phyloP scores from a whole-genome alignment of 2,113 vertebrate species.

The Dermatemys mawii region DNA sequence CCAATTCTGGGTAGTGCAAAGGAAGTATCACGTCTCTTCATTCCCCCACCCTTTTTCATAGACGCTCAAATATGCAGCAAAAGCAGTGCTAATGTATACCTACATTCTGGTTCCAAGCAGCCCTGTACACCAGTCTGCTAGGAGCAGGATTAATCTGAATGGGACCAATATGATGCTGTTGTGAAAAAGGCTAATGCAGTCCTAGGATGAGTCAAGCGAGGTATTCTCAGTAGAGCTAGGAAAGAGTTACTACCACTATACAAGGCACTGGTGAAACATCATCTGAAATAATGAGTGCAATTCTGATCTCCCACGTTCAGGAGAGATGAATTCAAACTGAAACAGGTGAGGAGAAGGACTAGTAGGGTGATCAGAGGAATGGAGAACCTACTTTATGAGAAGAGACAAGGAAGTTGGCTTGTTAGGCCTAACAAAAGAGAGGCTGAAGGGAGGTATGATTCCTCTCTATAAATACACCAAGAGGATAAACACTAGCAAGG shows the following conservation, averaged over 20 bases:
- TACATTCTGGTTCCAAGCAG: background rate
- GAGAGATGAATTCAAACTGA: background rate
- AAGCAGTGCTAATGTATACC: background rate
- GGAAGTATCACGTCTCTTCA: background rate
- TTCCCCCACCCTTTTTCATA: background rate
- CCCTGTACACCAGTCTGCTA: background rate
- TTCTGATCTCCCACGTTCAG: background rate
- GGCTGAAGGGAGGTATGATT: background rate
- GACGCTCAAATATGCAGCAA: rapidly evolving
- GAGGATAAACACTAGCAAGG: background rate
- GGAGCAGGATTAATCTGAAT: background rate
- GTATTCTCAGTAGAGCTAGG: background rate
- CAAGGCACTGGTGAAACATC: background rate
- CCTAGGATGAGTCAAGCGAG: background rate
- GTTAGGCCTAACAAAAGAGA: background rate
- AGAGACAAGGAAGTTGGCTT: background rate
- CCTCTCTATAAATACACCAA: background rate
- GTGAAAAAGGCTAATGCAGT: background rate
- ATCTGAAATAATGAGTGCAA: background rate
- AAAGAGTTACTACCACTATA: background rate
- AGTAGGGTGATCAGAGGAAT: background rate
- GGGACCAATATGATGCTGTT: background rate
- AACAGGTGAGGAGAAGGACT: background rate
- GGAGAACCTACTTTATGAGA: background rate
- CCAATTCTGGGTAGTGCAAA: background rate